These are phyloP conservation scores for Epinephelus malabaricus DNA, from an alignment of 2,797 vertebrate species.

Conservation along the genomic window DNA sequence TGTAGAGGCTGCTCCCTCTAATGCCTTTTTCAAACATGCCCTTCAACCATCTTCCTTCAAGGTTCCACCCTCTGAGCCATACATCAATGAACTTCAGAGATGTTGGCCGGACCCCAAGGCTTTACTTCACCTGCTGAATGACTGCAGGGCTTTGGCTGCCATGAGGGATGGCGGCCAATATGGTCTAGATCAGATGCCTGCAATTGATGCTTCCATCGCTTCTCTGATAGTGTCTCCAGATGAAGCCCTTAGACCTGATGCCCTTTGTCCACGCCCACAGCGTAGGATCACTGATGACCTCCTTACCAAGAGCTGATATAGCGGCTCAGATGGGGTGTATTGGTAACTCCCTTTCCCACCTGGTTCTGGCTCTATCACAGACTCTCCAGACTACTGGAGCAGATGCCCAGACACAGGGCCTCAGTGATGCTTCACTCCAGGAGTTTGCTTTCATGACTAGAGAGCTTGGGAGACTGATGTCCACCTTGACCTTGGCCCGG, in stretches of 20 bases:
- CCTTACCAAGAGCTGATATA: no score
- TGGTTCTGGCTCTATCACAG: no score
- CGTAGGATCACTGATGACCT: background rate
- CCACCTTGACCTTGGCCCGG: no score
- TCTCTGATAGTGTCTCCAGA: background rate
- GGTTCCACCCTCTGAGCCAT: background rate
- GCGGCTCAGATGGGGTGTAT: background rate
- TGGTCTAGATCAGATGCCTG: no score
- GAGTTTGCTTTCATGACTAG: no score
- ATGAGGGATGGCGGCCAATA: background rate
- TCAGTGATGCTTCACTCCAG: no score
- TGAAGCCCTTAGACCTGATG: background rate
- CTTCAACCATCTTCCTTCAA: background rate
- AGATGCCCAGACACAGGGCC: no score
- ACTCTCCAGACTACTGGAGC: no score
- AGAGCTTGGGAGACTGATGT: no score
- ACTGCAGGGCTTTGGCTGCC: background rate
- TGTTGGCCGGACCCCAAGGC: background rate
- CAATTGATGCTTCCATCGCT: background rate
- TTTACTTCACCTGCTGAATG: no score
- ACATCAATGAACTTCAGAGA: background rate
- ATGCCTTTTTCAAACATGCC: background rate
- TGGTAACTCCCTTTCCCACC: no score
- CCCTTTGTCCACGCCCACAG: background rate
- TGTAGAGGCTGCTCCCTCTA: background rate